A percentile compares a stretch with the other conserved stretches of the same genome.
These are phyloP conservation scores for Zaprionus taronus DNA, from an alignment of 1,140 invertebrate species.

Conservation along the genomic window DNA sequence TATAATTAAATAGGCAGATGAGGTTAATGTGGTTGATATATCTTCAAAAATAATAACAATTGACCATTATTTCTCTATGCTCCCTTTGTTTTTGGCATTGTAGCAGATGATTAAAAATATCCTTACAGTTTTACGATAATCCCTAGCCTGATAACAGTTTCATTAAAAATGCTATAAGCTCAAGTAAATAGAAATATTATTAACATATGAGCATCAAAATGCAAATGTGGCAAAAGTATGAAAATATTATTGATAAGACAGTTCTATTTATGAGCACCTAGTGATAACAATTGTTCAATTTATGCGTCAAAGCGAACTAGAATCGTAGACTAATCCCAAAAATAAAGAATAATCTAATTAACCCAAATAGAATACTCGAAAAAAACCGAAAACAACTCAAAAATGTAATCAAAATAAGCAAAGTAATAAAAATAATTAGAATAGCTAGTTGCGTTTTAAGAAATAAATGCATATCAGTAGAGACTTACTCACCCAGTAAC, in stretches of 20 bases:
- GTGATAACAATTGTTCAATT: not conserved
- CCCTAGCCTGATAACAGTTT: not conserved
- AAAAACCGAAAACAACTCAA: not conserved
- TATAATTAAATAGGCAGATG: no score
- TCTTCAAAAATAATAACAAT: not conserved
- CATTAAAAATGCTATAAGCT: not conserved
- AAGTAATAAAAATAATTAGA: no score
- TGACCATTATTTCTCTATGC: no score
- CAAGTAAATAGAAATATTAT: not conserved
- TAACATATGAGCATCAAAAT: not conserved
- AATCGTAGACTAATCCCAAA: not conserved
- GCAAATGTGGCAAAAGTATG: not conserved
- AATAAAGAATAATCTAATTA: not conserved
- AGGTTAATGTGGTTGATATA: no score
- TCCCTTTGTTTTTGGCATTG: no score
- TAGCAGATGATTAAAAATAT: no score
- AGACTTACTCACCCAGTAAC: slow-evolving; percentile 54
- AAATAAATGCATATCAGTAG: no score
- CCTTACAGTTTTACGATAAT: not conserved
- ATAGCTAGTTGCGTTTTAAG: not conserved
- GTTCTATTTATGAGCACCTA: not conserved
- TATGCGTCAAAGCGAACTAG: not conserved
- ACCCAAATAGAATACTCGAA: not conserved
- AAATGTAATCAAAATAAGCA: not conserved
- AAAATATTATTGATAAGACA: not conserved